Base-by-base conservation (phyloP, 2,113 vertebrate species). In the Corvus cornix region DNA sequence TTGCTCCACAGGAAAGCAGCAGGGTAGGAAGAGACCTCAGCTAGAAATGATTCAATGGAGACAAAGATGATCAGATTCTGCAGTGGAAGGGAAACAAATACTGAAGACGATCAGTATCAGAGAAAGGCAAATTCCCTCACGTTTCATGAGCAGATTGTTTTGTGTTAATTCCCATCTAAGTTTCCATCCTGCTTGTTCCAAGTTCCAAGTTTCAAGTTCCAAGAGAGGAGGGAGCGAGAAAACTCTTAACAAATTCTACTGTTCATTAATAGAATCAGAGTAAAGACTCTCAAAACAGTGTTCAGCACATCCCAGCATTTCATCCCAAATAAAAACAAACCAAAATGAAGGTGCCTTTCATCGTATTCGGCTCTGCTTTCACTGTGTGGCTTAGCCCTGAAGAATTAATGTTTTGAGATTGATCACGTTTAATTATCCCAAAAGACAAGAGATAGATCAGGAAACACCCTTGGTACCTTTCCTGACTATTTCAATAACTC, bases 311-410 rank as follows among this genome's bases (percentile, higher is more conserved):
- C 19, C 27, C 46, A 70, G 41, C 41, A 69, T 24, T 86, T 85
- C 33, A 53, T 24, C 30, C 26, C 8, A 67, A 41, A 68, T 13
- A 58, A 62, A 77, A 70, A 27, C 39, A 59, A 84, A 62, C 7
- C 17, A 76, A 89, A 86, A 52, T 13, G 19, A 89, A n/a, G 31
- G 23, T 31, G 41, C 8, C 20, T 46, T 11, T 52, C 14, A 10
- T 26, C 0, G 0, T 37, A 10, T 7, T 39, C 1, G 0, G 7
- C n/a, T 93, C 62, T 80, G 49, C 26, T 79, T 60, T 79, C 37
- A 33, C 12, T 21, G 21, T 0, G 0, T 49, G 55, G 22, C 59
- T 70, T 2, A 74, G 39, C 39, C 46, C 37, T 37, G 33, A 60
- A 52, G 19, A 67, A 49, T 30, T 51, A 30, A 15, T 35, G 10